These are phyloP conservation scores for Columba janthina DNA, from an alignment of 2,113 vertebrate species.

Conservation along the genomic window DNA sequence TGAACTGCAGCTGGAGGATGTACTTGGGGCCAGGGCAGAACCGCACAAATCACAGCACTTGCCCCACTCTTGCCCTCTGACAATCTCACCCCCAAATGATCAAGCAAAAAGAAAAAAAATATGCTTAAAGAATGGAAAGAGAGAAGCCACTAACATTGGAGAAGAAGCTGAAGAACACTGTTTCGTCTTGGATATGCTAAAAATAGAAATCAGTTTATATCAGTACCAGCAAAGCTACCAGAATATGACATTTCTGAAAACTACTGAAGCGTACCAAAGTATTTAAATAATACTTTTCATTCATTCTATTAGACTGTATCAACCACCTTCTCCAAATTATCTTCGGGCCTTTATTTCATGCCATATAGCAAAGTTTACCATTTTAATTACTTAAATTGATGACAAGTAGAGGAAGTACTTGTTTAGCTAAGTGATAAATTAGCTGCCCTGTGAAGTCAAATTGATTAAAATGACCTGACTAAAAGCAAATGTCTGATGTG, in stretches of 20 bases:
- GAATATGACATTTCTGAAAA: slow-evolving; percentile 14
- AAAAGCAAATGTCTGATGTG: slow-evolving; percentile 49
- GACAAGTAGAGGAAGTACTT: slow-evolving; percentile 59
- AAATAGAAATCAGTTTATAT: not conserved
- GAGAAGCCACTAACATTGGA: not conserved
- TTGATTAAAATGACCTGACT: slow-evolving; percentile 49
- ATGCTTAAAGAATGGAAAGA: not conserved
- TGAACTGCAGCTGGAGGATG: not conserved
- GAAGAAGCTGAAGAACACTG: not conserved
- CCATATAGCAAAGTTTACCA: slow-evolving; percentile 40
- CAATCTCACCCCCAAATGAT: not conserved
- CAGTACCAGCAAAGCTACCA: not conserved
- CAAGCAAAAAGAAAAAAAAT: not conserved
- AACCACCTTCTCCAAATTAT: slow-evolving; percentile 33
- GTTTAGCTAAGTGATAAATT: slow-evolving; percentile 68
- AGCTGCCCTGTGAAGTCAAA: slow-evolving; percentile 58
- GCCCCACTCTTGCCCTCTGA: not conserved
- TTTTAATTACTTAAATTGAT: slow-evolving; percentile 64
- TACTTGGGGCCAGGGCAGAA: not conserved
- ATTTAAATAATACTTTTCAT: slow-evolving; percentile 4
- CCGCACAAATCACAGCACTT: not conserved
- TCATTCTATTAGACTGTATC: slow-evolving; percentile 19
- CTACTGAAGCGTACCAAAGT: not conserved
- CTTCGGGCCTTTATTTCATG: slow-evolving; percentile 36
- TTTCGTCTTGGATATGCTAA: not conserved